Conservation (phyloP, 2,888 invertebrate genomes). For the Tribolium freemani region DNA sequence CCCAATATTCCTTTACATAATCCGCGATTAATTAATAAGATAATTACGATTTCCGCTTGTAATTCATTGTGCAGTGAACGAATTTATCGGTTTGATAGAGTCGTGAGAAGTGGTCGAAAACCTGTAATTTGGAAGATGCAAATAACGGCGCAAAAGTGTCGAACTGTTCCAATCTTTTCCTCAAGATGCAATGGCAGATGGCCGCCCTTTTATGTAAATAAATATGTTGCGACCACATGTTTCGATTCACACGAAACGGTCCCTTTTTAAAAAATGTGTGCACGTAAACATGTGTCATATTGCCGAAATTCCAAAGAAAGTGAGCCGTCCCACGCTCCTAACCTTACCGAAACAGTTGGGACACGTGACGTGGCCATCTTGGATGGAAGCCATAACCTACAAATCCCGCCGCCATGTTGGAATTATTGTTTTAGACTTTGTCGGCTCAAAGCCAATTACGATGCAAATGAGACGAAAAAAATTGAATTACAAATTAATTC, state of each 20-base stretch:
- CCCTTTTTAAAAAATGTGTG: conserved; percentile 14
- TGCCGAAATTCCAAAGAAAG: conserved; percentile 11
- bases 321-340: conserved; percentile 53
- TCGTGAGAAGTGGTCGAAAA: neutral
- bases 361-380: no score
- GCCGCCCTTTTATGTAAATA: conserved; percentile 21
- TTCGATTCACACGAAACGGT: conserved; percentile 17
- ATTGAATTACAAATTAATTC: conserved; percentile 31
- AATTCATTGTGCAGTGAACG: neutral
- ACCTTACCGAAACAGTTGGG: conserved; percentile 51
- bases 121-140: neutral
- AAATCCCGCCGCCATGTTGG: neutral
- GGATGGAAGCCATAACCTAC: neutral
- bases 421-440: no score
- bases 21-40: neutral
- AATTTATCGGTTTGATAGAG: neutral
- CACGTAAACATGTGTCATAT: conserved; percentile 19
- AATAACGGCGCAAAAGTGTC: neutral
- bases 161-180: neutral
- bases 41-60: neutral
- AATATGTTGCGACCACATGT: conserved; percentile 12
- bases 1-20: no score
- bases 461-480: conserved; percentile 17
- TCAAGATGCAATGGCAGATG: conserved; percentile 3
- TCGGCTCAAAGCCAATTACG: neutral